Conservation (phyloP, 2,888 invertebrate genomes). For the Metallyticus violacea region DNA sequence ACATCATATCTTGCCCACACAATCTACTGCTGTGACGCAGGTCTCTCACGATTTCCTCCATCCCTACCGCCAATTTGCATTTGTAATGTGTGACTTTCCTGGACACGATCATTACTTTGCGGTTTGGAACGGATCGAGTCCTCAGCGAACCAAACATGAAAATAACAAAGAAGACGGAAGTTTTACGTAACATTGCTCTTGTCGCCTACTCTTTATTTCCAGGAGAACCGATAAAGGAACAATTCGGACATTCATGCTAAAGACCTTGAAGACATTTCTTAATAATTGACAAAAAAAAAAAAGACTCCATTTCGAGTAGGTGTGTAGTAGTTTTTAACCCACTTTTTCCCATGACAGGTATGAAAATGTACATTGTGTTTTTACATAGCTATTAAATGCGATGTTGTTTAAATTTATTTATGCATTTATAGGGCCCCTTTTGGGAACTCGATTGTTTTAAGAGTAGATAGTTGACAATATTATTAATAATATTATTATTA, state of each 20-base stretch:
- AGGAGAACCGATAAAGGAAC: not conserved
- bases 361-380: too few relatives aligned
- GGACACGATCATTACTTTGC: not conserved
- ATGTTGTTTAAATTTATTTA: too few relatives aligned
- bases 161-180: not conserved
- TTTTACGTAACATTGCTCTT: not conserved
- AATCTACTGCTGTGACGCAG: conserved; percentile 2
- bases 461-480: too few relatives aligned
- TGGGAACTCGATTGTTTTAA: too few relatives aligned
- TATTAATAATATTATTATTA: too few relatives aligned
- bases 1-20: conserved; percentile 8
- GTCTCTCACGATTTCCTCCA: not conserved
- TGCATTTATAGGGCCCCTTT: too few relatives aligned
- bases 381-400: too few relatives aligned
- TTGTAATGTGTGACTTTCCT: conserved; percentile 27
- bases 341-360: too few relatives aligned
- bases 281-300: not conserved
- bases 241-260: not conserved
- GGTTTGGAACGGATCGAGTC: not conserved
- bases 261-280: not conserved
- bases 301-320: not conserved
- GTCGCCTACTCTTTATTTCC: not conserved
- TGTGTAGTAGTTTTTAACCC: too few relatives aligned
- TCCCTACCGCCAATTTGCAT: conserved; percentile 27
- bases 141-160: not conserved